A percentile compares a stretch with the other conserved stretches of the same genome.
Evolutionary conservation across 2,113 vertebrate genomes (phyloP).

Genomic region (Columba janthina): DNA sequence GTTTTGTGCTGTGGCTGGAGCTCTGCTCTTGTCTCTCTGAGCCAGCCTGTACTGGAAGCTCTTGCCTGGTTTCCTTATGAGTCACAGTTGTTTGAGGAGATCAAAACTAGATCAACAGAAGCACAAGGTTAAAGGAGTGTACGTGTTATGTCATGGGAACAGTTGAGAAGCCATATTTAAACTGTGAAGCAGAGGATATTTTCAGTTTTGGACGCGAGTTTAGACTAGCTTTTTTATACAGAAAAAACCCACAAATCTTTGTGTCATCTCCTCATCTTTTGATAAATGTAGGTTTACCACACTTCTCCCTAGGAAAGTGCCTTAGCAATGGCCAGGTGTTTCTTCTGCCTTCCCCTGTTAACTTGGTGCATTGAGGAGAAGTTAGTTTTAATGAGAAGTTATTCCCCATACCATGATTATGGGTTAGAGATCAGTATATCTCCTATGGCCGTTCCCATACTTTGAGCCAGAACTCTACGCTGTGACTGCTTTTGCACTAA

Average conservation of each 20-base stretch:
- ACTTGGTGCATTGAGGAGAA: not conserved
- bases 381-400: not conserved
- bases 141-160: not conserved
- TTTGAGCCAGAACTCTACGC: not conserved
- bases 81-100: not conserved
- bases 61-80: not conserved
- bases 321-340: not conserved
- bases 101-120: not conserved
- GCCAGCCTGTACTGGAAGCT: not conserved
- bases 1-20: not conserved
- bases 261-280: not conserved
- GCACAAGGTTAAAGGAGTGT: not conserved
- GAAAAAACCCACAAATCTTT: not conserved
- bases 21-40: not conserved
- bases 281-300: not conserved
- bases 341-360: not conserved
- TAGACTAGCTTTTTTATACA: not conserved
- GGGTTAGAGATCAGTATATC: not conserved
- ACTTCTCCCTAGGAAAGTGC: not conserved
- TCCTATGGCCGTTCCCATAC: not conserved
- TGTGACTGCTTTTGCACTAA: not conserved
- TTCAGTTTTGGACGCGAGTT: not conserved
- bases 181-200: not conserved
- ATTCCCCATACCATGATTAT: not conserved
- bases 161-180: not conserved